A percentile compares a stretch with the other conserved stretches of the same genome.
Conservation (phyloP, 1,140 invertebrate genomes). For the Aphis gossypii region DNA sequence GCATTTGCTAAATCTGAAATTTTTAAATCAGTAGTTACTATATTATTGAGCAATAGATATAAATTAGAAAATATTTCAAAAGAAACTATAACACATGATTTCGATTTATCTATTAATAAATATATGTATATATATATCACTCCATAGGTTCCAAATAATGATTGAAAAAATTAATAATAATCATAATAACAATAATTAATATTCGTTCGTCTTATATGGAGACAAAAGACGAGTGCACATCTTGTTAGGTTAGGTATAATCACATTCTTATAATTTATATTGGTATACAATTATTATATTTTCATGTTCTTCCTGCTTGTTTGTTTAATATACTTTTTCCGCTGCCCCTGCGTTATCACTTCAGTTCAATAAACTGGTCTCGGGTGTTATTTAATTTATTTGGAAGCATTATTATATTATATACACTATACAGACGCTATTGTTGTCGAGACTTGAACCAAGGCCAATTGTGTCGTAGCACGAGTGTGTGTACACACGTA, state of each 20-base stretch:
- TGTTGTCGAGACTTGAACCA: slow-evolving; percentile 45
- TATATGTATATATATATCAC: neutral
- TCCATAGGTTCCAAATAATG: neutral
- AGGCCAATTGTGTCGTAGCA: slow-evolving; percentile 34
- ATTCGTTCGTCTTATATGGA: neutral
- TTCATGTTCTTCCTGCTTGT: neutral
- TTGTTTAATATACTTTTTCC: neutral
- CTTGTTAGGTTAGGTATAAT: neutral
- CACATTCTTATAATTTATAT: neutral
- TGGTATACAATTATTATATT: neutral
- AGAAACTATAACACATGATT: neutral
- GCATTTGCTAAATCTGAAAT: neutral
- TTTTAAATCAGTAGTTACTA: neutral
- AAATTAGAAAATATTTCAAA: neutral
- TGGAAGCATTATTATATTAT: slow-evolving; percentile 21
- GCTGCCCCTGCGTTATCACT: neutral
- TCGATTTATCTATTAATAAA: neutral
- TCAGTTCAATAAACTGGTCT: slow-evolving; percentile 47
- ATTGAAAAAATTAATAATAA: neutral
- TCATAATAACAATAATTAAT: neutral
- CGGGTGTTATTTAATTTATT: slow-evolving; percentile 50
- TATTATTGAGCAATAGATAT: neutral
- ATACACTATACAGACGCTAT: slow-evolving; percentile 21
- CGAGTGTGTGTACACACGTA: neutral
- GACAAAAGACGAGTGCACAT: neutral